These are phyloP conservation scores for Helarctos malayanus DNA, from an alignment of 2,797 vertebrate genomes.

Conservation along the genomic window DNA sequence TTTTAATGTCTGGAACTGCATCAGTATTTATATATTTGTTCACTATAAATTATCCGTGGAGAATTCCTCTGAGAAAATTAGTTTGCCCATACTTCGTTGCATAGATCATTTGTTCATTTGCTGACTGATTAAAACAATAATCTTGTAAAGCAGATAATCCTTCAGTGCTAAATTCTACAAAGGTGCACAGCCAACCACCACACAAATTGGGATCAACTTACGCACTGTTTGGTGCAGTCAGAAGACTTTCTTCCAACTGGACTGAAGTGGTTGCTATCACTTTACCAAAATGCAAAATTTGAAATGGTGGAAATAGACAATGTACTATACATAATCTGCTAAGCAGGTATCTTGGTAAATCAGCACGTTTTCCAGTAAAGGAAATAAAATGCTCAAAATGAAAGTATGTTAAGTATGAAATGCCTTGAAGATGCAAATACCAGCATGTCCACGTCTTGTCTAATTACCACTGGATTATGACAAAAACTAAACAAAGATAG, in stretches of 20 bases:
- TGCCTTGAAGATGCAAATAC: conserved; percentile 27
- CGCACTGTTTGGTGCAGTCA: background rate
- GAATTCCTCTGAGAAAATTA: conserved; percentile 71
- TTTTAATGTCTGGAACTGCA: background rate
- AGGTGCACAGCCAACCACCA: background rate
- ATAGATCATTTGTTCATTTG: conserved; percentile 63
- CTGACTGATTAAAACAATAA: conserved; percentile 71
- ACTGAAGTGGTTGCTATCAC: background rate
- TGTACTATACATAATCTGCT: background rate
- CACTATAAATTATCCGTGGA: conserved; percentile 58
- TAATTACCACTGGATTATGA: background rate
- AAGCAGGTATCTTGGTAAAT: conserved; percentile 44
- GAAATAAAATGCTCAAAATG: background rate
- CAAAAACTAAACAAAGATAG: background rate
- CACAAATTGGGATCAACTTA: conserved; percentile 10
- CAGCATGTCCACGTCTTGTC: background rate
- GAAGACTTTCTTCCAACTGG: conserved; percentile 36
- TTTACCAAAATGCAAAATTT: conserved; percentile 60
- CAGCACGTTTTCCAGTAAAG: conserved; percentile 31
- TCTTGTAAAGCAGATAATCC: conserved; percentile 54
- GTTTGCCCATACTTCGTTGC: conserved; percentile 32
- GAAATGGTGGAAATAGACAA: conserved; percentile 53
- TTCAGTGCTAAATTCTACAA: conserved; percentile 32
- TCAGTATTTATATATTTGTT: conserved; percentile 56
- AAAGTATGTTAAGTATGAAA: conserved; percentile 2